Percentiles rank a stretch among this genome's conserved stretches.
Conservation (phyloP, 2,888 invertebrate genomes). For the Dicranocentrus wangi region DNA sequence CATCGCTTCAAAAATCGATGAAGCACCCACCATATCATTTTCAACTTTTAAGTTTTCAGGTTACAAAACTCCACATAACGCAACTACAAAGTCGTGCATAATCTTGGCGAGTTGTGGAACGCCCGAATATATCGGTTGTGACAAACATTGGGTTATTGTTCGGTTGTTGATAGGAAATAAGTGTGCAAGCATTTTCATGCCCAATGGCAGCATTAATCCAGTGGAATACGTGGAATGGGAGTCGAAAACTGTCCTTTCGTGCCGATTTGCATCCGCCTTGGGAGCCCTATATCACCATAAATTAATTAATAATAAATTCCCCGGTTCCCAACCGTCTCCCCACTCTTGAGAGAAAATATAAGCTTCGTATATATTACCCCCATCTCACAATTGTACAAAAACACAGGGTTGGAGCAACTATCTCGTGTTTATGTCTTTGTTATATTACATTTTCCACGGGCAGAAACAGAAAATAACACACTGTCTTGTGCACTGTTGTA, state of each 20-base stretch:
- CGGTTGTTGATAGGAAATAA: constrained; percentile 61
- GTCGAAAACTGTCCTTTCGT: constrained; percentile 65
- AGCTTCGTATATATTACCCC: constrained; percentile 23
- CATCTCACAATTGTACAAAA: no score
- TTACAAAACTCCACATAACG: no score
- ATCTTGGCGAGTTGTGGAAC: constrained; percentile 10
- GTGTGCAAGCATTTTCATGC: constrained; percentile 65
- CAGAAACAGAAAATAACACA: constrained; percentile 21
- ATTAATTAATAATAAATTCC: constrained; percentile 67
- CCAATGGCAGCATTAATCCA: constrained; percentile 66
- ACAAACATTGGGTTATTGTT: constrained; percentile 40
- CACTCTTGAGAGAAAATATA: constrained; percentile 51
- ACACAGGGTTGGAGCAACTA: no score
- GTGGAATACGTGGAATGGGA: constrained; percentile 64
- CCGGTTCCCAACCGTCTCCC: constrained; percentile 42
- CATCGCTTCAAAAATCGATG: no score
- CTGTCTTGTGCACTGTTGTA: no score
- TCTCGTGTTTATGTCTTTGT: no score
- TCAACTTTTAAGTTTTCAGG: no score
- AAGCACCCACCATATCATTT: no score
- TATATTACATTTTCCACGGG: no score
- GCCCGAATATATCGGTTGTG: constrained; percentile 46
- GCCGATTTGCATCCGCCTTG: constrained; percentile 66
- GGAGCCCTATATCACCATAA: constrained; percentile 67
- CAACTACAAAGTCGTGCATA: no score